These are phyloP conservation scores for cat (Felis catus) DNA, from an alignment of 2,113 vertebrate species.

Conservation along the genomic window DNA sequence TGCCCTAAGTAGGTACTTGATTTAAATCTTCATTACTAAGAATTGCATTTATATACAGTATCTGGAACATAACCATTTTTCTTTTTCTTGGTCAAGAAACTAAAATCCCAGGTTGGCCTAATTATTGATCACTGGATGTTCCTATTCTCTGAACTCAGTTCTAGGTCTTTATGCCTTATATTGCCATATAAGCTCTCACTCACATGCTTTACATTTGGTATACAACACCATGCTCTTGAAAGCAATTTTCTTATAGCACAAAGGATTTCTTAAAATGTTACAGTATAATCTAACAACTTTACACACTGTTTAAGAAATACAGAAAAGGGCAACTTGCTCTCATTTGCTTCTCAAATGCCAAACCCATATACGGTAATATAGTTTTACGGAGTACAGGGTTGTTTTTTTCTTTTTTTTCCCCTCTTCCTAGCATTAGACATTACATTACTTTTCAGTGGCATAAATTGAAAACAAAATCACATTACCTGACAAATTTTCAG, in stretches of 20 bases:
- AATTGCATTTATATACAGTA: neutral
- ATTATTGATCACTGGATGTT: neutral
- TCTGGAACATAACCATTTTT: neutral
- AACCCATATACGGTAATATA: conserved; percentile 67
- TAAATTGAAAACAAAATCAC: conserved; percentile 78
- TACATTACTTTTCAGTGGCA: conserved; percentile 70
- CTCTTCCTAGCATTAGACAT: conserved; percentile 69
- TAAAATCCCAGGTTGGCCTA: neutral
- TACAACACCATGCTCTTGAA: conserved; percentile 36
- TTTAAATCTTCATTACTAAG: neutral
- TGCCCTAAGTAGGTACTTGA: neutral
- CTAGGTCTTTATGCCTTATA: too few species aligned
- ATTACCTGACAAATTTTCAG: conserved; percentile 76
- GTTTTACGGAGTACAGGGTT: conserved; percentile 60
- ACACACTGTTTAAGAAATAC: conserved; percentile 81
- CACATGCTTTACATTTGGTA: conserved; percentile 4
- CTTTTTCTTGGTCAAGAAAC: neutral
- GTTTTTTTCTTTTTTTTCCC: neutral
- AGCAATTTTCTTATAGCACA: conserved; percentile 73
- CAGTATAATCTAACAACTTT: conserved; percentile 78
- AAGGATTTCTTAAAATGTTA: conserved; percentile 79
- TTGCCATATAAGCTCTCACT: neutral
- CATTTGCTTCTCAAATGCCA: conserved; percentile 82
- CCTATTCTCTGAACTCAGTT: neutral
- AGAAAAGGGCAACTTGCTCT: conserved; percentile 79